Conservation (phyloP, 2,888 invertebrate species). For the Penaeus monodon region DNA sequence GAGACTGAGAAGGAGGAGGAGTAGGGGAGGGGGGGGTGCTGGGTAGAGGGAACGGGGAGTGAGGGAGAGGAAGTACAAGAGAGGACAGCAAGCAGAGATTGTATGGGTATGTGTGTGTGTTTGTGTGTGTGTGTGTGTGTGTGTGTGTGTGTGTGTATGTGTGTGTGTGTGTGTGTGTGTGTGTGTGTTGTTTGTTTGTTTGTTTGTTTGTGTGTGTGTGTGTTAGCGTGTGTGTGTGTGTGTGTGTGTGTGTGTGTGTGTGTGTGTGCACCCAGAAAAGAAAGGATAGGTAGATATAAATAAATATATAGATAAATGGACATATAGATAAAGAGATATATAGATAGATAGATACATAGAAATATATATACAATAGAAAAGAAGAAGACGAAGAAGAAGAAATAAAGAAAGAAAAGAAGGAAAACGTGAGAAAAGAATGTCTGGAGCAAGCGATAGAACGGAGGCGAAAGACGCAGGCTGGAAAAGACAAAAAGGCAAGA, state of each 20-base stretch:
- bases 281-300: background rate
- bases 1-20: background rate
- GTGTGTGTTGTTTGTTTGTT: background rate
- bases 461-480: no score
- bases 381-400: background rate
- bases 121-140: background rate
- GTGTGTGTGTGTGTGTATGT: no score
- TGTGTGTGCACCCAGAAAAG: background rate
- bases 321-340: background rate
- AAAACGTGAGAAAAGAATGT: no score
- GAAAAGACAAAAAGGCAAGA: no score
- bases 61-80: background rate
- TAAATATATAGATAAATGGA: background rate
- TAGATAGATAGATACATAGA: background rate
- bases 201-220: background rate
- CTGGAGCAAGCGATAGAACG: no score
- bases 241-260: background rate
- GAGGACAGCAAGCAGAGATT: background rate
- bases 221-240: background rate
- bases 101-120: background rate
- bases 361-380: background rate
- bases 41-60: no score
- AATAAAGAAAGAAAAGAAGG: no score
- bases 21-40: background rate
- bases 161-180: no score